These are phyloP conservation scores for Diarsia rubi DNA, from an alignment of 2,888 invertebrate genomes.

Conservation along the genomic window DNA sequence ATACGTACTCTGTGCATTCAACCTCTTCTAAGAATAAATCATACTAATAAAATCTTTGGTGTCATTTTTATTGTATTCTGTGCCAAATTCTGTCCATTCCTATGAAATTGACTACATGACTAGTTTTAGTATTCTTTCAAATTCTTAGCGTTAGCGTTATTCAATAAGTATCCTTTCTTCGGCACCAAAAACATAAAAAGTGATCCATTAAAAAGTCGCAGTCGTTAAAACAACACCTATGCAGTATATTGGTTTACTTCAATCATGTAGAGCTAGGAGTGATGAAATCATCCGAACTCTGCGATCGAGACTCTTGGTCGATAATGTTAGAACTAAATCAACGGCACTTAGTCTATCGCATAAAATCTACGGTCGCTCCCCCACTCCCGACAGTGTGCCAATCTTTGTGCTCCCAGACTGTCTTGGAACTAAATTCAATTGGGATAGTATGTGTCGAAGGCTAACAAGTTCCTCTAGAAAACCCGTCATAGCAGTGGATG, in stretches of 20 bases:
- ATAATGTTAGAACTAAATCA: slow-evolving; percentile 18
- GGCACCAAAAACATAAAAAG: not conserved
- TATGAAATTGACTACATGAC: slow-evolving; percentile 18
- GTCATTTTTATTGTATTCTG: slow-evolving; percentile 1
- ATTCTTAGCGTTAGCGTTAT: not conserved
- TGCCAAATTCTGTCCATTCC: not conserved
- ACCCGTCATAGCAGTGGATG: slow-evolving; percentile 95
- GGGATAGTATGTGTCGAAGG: slow-evolving; percentile 94
- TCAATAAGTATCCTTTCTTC: not conserved
- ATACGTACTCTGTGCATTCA: not conserved
- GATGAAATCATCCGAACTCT: slow-evolving; percentile 12
- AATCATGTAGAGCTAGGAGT: slow-evolving; percentile 6
- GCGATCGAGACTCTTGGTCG: not conserved
- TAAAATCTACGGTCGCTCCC: slow-evolving; percentile 53
- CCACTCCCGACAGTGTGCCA: slow-evolving; percentile 35
- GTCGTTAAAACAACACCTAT: not conserved
- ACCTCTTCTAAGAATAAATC: not conserved
- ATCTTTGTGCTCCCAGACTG: slow-evolving; percentile 95
- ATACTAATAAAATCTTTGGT: not conserved
- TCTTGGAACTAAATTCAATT: slow-evolving; percentile 97
- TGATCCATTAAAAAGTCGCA: not conserved
- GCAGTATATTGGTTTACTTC: slow-evolving; percentile 8
- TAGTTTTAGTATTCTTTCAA: not conserved
- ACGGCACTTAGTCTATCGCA: slow-evolving; percentile 36
- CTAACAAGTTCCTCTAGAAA: slow-evolving; percentile 91